phyloP scores from a whole-genome alignment of 2,888 invertebrate genomes.

The Leptinotarsa tumamoca region DNA sequence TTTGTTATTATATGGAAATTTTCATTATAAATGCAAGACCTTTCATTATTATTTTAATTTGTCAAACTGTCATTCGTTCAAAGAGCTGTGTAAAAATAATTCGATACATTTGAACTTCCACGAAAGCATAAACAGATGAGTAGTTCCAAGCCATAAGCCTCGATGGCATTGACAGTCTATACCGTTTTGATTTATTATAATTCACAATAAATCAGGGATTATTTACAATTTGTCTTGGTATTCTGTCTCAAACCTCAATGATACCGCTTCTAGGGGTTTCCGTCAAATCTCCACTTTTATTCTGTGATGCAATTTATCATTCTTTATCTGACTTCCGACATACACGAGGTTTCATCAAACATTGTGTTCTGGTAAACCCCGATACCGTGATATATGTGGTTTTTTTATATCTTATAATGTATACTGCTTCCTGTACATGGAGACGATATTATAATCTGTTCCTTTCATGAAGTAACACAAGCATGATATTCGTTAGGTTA shows the following conservation, averaged over 20 bases:
- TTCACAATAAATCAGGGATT: background rate
- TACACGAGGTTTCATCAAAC: background rate
- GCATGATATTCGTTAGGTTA: no score
- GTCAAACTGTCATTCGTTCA: no score
- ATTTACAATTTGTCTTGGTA: background rate
- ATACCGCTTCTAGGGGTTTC: background rate
- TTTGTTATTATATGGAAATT: no score
- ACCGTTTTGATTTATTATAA: background rate
- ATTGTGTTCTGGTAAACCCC: conserved; percentile 8
- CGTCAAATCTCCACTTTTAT: background rate
- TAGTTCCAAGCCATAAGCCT: no score
- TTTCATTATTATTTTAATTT: no score
- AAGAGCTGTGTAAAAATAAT: no score
- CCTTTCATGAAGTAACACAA: no score
- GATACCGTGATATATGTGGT: background rate
- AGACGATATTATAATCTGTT: background rate
- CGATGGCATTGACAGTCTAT: no score
- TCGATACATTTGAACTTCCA: no score
- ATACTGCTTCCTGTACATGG: background rate
- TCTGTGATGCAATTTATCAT: conserved; percentile 3
- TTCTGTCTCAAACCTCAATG: background rate
- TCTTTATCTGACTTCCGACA: conserved; percentile 7
- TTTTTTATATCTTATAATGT: background rate
- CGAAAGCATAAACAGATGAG: no score
- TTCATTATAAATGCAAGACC: no score